A percentile compares a stretch with the other conserved stretches of the same genome.
Conservation (phyloP, 2,797 vertebrate genomes). For the Masticophis lateralis region DNA sequence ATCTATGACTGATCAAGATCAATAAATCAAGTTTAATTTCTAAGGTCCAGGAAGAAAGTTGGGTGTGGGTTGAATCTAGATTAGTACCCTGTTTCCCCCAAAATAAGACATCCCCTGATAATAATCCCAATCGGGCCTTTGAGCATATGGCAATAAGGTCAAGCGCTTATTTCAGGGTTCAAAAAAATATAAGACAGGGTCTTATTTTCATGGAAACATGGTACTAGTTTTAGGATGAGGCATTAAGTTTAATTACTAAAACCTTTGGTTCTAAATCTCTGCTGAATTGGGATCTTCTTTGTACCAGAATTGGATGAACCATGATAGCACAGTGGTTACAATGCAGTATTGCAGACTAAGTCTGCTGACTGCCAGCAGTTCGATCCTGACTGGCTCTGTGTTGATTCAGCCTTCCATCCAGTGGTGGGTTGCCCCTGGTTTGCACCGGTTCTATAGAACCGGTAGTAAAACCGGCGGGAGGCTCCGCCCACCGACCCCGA, state of each 20-base stretch:
- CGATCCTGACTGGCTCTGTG: not conserved
- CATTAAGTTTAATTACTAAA: not conserved
- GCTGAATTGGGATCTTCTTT: not conserved
- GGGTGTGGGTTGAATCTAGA: not conserved
- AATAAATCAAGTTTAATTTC: not conserved
- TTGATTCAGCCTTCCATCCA: not conserved
- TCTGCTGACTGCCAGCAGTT: not conserved
- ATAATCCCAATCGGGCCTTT: too few relatives aligned
- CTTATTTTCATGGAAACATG: too few relatives aligned
- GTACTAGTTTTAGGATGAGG: not conserved
- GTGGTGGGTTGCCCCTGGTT: too few relatives aligned
- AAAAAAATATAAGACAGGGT: too few relatives aligned
- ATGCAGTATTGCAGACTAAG: not conserved
- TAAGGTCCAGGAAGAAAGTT: not conserved
- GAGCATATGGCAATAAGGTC: too few relatives aligned
- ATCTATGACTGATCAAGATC: not conserved
- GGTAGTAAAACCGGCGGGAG: too few relatives aligned
- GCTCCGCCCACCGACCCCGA: too few relatives aligned
- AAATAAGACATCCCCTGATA: too few relatives aligned
- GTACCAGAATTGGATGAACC: not conserved
- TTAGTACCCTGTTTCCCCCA: not conserved
- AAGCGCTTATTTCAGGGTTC: too few relatives aligned
- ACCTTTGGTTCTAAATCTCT: not conserved
- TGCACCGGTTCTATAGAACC: too few relatives aligned
- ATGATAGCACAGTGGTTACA: not conserved